phyloP scores from a whole-genome alignment of 1,140 invertebrate genomes.

The Microplitis demolitor region DNA sequence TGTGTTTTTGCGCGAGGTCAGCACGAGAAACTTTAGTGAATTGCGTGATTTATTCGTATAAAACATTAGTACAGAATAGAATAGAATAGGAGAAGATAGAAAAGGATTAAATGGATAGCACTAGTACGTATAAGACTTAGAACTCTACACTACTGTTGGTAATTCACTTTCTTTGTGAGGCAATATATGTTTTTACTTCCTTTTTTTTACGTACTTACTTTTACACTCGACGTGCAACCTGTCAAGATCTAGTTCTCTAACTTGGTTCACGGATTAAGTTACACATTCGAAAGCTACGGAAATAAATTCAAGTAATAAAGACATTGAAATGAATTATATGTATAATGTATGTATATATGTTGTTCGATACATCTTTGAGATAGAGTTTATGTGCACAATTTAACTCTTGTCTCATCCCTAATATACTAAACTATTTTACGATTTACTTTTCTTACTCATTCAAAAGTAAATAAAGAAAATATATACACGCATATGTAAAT shows the following conservation, averaged over 20 bases:
- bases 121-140: not conserved
- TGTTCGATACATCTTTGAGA: too few species aligned
- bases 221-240: not conserved
- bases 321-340: too few species aligned
- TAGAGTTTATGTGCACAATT: too few species aligned
- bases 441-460: too few species aligned
- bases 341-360: too few species aligned
- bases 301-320: too few species aligned
- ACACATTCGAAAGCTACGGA: not conserved
- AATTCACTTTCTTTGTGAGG: not conserved
- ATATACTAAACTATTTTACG: too few species aligned
- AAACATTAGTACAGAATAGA: not conserved
- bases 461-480: too few species aligned
- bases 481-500: too few species aligned
- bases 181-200: conserved; percentile 1
- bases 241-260: not conserved
- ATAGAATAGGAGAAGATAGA: not conserved
- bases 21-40: not conserved
- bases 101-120: too few species aligned
- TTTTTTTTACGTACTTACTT: not conserved
- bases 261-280: not conserved
- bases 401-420: too few species aligned
- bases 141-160: not conserved
- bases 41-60: not conserved
- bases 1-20: not conserved